Conservation (phyloP, 2,888 invertebrate genomes). For the Pandemis corylana region DNA sequence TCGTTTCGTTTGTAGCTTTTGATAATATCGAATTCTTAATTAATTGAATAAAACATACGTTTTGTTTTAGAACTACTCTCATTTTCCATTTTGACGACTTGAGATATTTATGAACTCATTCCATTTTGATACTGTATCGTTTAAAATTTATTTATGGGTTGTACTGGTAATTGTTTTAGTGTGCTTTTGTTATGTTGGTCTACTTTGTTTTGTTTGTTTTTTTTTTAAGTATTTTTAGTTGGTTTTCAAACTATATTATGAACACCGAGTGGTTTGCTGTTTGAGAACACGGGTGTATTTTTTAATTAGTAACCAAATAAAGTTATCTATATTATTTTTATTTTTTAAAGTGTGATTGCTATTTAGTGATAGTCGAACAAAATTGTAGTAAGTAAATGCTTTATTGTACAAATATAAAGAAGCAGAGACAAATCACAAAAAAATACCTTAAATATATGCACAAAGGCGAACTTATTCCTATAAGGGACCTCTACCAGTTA, state of each 20-base stretch:
- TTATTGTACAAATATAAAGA: too few species aligned
- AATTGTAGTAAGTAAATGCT: too few species aligned
- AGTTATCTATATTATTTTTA: background rate
- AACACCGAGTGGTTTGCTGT: slow-evolving; percentile 24
- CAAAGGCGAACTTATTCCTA: too few species aligned
- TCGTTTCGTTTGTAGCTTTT: too few species aligned
- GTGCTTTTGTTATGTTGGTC: slow-evolving; percentile 23
- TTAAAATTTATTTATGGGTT: background rate
- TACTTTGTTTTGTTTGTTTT: background rate
- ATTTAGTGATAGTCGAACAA: background rate
- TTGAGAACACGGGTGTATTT: slow-evolving; percentile 8
- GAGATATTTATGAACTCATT: background rate
- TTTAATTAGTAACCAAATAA: too few species aligned
- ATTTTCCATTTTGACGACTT: background rate
- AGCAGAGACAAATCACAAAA: too few species aligned
- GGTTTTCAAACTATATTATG: background rate
- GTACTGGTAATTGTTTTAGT: slow-evolving; percentile 5
- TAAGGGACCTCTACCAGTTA: too few species aligned
- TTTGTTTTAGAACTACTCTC: background rate
- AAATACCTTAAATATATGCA: too few species aligned
- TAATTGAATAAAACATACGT: background rate
- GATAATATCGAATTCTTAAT: background rate
- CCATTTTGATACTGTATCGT: background rate
- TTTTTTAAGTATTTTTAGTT: background rate
- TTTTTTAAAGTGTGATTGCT: background rate